A percentile compares a stretch with the other conserved stretches of the same genome.
Evolutionary conservation across 1,140 invertebrate genomes (phyloP).

Genomic region (Brachionus rubens): DNA sequence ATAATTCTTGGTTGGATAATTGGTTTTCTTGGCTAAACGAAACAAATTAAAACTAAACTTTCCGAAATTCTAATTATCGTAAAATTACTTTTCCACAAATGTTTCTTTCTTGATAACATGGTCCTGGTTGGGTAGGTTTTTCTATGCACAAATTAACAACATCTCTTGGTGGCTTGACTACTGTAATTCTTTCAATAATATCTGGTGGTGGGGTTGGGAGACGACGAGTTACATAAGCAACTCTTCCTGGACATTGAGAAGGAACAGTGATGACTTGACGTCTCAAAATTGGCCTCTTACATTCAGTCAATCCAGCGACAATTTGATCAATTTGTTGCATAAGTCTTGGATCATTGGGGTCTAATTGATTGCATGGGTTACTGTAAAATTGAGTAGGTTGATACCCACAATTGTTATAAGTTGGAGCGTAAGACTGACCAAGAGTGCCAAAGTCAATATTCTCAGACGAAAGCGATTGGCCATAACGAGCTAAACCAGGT

Average conservation of each 20-base stretch:
- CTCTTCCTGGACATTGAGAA: constrained; percentile 30
- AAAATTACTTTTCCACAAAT: constrained; percentile 31
- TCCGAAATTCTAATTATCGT: neutral
- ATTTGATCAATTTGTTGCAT: constrained; percentile 44
- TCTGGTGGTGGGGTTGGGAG: constrained; percentile 42
- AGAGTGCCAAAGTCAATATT: neutral
- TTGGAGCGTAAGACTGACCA: neutral
- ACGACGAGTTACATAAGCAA: constrained; percentile 38
- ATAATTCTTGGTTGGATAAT: constrained; percentile 44
- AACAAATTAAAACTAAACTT: neutral
- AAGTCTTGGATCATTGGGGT: constrained; percentile 17
- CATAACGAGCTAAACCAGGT: constrained; percentile 26
- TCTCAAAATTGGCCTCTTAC: constrained; percentile 30
- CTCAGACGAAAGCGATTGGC: constrained; percentile 20
- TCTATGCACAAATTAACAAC: constrained; percentile 41
- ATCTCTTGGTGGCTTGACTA: constrained; percentile 45
- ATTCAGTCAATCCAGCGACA: constrained; percentile 3
- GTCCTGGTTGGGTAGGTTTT: constrained; percentile 19
- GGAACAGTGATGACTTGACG: constrained; percentile 41
- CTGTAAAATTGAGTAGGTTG: neutral
- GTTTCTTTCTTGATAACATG: constrained; percentile 37
- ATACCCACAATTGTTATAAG: constrained; percentile 21
- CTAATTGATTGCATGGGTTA: constrained; percentile 35
- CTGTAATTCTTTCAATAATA: constrained; percentile 44
- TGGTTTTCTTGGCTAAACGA: constrained; percentile 28